Base-by-base conservation (phyloP, 2,797 vertebrate genomes). In the Hapalemur alaotrensis region DNA sequence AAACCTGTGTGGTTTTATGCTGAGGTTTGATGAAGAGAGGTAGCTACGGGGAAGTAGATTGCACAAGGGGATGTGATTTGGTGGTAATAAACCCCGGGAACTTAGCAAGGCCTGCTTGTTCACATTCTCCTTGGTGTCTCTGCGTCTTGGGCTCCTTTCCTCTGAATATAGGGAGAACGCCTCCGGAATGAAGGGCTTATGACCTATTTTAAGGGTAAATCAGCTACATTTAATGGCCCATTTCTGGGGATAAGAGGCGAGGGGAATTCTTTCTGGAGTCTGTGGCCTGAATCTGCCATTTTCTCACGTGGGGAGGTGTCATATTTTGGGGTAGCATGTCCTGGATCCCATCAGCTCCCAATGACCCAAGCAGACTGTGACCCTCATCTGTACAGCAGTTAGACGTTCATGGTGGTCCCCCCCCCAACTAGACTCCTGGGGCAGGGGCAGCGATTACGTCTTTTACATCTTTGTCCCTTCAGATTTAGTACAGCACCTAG, bases 341-440 rank as follows among this genome's bases (percentile, higher is more conserved):
- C 61, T 70, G 52, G 35, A 54, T 3, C 8, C n/a, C 9, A n/a
- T 69, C 14, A 25, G 46, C 75, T 50, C 46, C n/a, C 65, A 6
- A 13, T n/a, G 43, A 15, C 30, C 3, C 28, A 23, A 22, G 65
- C 15, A 38, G 13, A 41, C 12, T 32, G 9, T 57, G 43, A 76
- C 15, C 18, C 48, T 23, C 48, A 32, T 57, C 13, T 13, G 22
- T 6, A 5, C 3, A 4, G 65, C 59, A 52, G 12, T 1, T 22
- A 6, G 1, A 0, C 2, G 17, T 43, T 41, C 38, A 0, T 4
- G 0, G 4, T 15, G 38, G 15, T 48, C 13, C 13, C 30, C 72
- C 41, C 67, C 72, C 38, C 38, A 4, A 38, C 43, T 12, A 9
- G 38, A 57, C 1, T 63, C 54, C 61, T 50, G 22, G 17, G 54